phyloP scores from a whole-genome alignment of 1,140 invertebrate genomes.

The Eufriesea mexicana region DNA sequence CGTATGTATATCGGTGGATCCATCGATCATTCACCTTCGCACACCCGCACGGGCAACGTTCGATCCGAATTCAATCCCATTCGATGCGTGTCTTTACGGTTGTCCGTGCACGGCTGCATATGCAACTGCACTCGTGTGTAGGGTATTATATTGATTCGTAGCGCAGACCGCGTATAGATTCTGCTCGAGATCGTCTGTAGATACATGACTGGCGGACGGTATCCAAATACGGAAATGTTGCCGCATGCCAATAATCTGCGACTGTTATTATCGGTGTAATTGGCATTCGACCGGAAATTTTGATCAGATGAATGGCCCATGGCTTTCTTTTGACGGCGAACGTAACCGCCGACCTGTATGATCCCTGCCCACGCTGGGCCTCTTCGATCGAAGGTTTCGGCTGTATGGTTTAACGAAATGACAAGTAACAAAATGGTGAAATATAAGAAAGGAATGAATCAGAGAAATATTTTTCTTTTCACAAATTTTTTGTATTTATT shows the following conservation, averaged over 20 bases:
- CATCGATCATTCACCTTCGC: neutral
- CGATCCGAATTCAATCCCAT: constrained; percentile 44
- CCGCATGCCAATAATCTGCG: constrained; percentile 30
- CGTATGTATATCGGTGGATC: constrained; percentile 8
- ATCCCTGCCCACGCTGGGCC: too few species aligned
- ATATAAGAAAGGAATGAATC: too few species aligned
- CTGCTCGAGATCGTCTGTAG: constrained; percentile 30
- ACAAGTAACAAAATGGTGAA: too few species aligned
- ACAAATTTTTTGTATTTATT: too few species aligned
- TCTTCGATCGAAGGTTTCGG: too few species aligned
- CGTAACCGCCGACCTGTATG: too few species aligned
- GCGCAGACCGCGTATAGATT: constrained; percentile 7
- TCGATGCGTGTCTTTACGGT: constrained; percentile 37
- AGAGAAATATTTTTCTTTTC: too few species aligned
- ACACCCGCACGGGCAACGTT: neutral
- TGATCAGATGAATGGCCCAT: neutral
- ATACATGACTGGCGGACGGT: constrained; percentile 11
- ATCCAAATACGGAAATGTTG: constrained; percentile 17
- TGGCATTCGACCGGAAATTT: constrained; percentile 29
- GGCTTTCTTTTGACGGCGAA: neutral
- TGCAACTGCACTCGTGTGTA: constrained; percentile 46
- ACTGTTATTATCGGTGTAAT: constrained; percentile 36
- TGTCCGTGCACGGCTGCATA: constrained; percentile 12
- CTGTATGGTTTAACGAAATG: too few species aligned
- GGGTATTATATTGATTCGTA: constrained; percentile 62